These are phyloP conservation scores for Nebria ingens DNA, from an alignment of 1,140 invertebrate species.

Conservation along the genomic window DNA sequence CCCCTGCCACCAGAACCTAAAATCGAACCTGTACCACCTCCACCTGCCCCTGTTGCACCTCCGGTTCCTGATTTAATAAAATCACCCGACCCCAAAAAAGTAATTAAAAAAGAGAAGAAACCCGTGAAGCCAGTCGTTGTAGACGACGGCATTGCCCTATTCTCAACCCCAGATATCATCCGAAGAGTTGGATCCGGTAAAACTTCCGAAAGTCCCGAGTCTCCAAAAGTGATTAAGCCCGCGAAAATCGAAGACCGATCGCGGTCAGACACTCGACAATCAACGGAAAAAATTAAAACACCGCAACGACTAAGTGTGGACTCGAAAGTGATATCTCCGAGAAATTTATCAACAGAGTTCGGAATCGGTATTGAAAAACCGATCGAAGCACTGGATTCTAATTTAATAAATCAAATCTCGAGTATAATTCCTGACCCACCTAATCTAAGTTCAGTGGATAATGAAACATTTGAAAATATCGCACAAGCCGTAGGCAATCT, in stretches of 20 bases:
- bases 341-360: background rate
- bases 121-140: conserved; percentile 47
- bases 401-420: background rate
- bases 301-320: background rate
- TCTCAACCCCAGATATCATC: conserved; percentile 69
- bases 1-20: conserved; percentile 20
- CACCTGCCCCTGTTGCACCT: conserved; percentile 16
- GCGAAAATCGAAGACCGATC: conserved; percentile 25
- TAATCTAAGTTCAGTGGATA: conserved; percentile 35
- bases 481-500: conserved; percentile 8
- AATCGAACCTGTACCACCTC: conserved; percentile 25
- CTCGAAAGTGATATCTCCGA: background rate
- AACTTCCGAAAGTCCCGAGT: conserved; percentile 26
- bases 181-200: conserved; percentile 43
- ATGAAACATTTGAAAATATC: conserved; percentile 13
- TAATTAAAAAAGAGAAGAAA: conserved; percentile 57
- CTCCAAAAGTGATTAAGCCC: conserved; percentile 23
- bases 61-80: too few relatives aligned
- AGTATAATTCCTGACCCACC: conserved; percentile 16
- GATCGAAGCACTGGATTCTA: background rate
- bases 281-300: background rate
- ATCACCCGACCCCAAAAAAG: conserved; percentile 24
- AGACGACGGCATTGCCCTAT: conserved; percentile 55
- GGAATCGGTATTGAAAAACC: background rate
- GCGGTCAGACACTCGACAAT: conserved; percentile 20